Conservation (phyloP, 2,797 vertebrate species). For the Lemur catta region DNA sequence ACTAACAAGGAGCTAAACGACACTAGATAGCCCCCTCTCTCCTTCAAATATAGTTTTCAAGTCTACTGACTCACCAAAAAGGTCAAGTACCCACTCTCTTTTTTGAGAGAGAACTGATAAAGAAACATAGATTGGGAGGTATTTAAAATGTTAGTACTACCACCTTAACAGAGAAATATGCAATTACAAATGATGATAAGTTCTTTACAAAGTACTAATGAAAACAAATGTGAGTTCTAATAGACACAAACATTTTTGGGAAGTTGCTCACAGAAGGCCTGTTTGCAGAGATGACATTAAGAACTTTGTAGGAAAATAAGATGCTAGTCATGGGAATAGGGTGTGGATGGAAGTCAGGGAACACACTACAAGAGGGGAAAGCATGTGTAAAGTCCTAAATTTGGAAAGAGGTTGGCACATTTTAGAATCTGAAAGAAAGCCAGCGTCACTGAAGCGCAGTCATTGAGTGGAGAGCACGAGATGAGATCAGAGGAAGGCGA, state of each 20-base stretch:
- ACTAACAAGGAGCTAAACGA: background rate
- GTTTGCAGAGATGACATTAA: background rate
- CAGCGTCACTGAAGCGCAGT: background rate
- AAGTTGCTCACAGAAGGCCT: background rate
- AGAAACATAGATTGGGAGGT: background rate
- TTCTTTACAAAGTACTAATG: background rate
- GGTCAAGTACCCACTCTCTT: background rate
- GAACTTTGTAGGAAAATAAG: conserved; percentile 36
- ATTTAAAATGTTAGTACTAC: background rate
- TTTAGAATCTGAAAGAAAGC: background rate
- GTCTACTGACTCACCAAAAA: background rate
- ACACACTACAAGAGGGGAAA: background rate
- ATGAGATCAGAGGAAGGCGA: background rate
- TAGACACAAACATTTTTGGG: background rate
- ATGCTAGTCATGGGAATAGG: conserved; percentile 1
- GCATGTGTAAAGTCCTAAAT: conserved; percentile 49
- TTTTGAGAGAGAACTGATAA: background rate
- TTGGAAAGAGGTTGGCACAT: conserved; percentile 51
- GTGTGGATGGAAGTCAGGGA: background rate
- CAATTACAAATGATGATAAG: background rate
- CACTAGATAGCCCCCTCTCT: background rate
- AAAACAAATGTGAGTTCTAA: background rate
- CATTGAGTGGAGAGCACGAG: background rate
- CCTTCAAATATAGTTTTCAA: background rate
- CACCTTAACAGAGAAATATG: background rate